phyloP scores from a whole-genome alignment of 2,113 vertebrate genomes.

The Murina feae region DNA sequence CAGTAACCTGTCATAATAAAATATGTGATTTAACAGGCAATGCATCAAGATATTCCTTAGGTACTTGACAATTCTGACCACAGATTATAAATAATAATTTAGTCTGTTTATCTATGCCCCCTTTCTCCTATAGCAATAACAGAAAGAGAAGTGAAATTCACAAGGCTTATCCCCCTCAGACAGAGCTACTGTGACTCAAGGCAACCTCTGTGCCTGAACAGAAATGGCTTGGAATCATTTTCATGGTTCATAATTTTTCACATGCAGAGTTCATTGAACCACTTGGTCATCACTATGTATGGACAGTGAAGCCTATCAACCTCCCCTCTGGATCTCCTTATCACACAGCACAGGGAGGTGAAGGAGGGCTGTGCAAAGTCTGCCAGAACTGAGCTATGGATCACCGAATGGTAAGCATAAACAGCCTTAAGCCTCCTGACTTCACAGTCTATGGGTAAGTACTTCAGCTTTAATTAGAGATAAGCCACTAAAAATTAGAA shows the following conservation, averaged over 20 bases:
- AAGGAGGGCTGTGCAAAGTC: background rate
- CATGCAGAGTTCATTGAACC: background rate
- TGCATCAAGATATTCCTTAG: background rate
- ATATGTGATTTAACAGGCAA: background rate
- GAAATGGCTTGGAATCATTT: background rate
- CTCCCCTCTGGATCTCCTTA: background rate
- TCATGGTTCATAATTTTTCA: background rate
- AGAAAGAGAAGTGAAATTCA: background rate
- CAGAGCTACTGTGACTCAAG: background rate
- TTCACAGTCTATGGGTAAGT: background rate
- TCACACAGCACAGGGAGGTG: background rate
- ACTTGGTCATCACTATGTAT: background rate
- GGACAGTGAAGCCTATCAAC: background rate
- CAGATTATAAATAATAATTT: background rate
- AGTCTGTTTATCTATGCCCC: background rate
- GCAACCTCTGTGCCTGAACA: background rate
- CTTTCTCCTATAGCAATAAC: background rate
- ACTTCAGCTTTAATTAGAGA: background rate
- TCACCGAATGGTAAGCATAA: background rate
- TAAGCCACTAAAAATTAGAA: background rate
- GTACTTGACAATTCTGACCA: background rate
- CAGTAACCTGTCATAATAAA: background rate
- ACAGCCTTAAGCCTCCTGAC: background rate
- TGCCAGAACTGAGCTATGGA: background rate
- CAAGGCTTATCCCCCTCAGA: background rate